Conservation (phyloP, 2,113 vertebrate species). For the Coptodon bakossiorum region DNA sequence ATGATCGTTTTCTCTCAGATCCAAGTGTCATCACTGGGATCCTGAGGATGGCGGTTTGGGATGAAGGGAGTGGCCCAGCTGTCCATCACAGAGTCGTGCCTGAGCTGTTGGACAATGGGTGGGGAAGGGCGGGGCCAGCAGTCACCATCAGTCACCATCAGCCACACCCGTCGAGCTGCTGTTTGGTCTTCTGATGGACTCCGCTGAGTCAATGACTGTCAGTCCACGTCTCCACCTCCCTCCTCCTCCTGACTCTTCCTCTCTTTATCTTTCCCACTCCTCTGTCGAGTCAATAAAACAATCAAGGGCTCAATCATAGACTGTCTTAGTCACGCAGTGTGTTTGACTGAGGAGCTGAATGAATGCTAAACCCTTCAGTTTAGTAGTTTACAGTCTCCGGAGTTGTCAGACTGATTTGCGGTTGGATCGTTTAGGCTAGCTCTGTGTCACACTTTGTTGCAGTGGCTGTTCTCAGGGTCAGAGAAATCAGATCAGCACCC, state of each 20-base stretch:
- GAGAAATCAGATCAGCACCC: background rate
- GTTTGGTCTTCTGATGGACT: conserved; percentile 60
- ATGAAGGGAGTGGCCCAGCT: conserved; percentile 25
- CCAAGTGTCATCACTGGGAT: background rate
- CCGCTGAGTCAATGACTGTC: conserved; percentile 70
- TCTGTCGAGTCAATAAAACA: conserved; percentile 44
- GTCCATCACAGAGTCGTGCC: conserved; percentile 35
- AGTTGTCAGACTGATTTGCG: conserved; percentile 22
- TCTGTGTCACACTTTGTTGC: background rate
- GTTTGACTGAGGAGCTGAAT: background rate
- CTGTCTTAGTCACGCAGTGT: background rate
- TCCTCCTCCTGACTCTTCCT: background rate
- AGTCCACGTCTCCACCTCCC: conserved; percentile 26
- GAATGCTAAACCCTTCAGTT: background rate
- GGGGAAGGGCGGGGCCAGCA: conserved; percentile 41
- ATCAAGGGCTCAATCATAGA: conserved; percentile 15
- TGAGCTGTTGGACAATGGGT: conserved; percentile 44
- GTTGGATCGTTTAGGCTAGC: background rate
- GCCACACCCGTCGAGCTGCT: conserved; percentile 46
- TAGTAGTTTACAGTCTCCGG: background rate
- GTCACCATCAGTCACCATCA: conserved; percentile 61
- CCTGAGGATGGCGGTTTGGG: background rate
- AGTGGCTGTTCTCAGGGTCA: background rate
- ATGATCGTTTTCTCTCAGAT: background rate
- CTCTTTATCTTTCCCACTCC: background rate